Percentiles rank a stretch among this genome's conserved stretches.
Conservation (phyloP, 2,888 invertebrate genomes). For the Nesidiocoris tenuis region DNA sequence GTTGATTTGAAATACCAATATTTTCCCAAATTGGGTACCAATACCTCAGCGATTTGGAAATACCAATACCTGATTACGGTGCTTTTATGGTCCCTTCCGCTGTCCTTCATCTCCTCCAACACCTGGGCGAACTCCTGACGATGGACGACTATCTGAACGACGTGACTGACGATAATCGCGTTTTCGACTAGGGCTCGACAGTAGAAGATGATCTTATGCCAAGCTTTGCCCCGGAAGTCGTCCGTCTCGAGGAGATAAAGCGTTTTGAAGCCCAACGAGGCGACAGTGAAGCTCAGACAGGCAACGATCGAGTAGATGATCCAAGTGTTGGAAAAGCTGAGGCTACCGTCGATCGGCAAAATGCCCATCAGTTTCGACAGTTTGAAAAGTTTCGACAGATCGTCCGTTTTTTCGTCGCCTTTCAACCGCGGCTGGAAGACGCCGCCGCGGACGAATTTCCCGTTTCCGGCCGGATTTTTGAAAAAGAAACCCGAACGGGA, state of each 20-base stretch:
- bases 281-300: neutral
- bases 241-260: conserved; percentile 18
- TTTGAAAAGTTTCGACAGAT: neutral
- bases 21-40: too few relatives aligned
- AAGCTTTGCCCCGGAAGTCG: conserved; percentile 29
- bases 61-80: neutral
- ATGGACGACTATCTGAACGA: conserved; percentile 14
- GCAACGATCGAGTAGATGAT: conserved; percentile 11
- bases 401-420: neutral
- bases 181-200: conserved; percentile 29
- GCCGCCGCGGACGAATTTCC: too few relatives aligned
- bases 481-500: neutral
- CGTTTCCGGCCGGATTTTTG: neutral
- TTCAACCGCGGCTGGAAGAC: neutral
- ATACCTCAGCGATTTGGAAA: too few relatives aligned
- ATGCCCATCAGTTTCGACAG: conserved; percentile 21
- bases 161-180: conserved; percentile 23
- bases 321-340: conserved; percentile 4
- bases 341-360: conserved; percentile 1
- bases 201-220: conserved; percentile 36
- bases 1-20: too few relatives aligned
- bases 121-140: conserved; percentile 19
- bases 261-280: conserved; percentile 23
- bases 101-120: conserved; percentile 9
- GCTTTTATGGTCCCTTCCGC: neutral